A percentile compares a stretch with the other conserved stretches of the same genome.
These are phyloP conservation scores for Bombus pascuorum DNA, from an alignment of 1,140 invertebrate species.

Conservation along the genomic window DNA sequence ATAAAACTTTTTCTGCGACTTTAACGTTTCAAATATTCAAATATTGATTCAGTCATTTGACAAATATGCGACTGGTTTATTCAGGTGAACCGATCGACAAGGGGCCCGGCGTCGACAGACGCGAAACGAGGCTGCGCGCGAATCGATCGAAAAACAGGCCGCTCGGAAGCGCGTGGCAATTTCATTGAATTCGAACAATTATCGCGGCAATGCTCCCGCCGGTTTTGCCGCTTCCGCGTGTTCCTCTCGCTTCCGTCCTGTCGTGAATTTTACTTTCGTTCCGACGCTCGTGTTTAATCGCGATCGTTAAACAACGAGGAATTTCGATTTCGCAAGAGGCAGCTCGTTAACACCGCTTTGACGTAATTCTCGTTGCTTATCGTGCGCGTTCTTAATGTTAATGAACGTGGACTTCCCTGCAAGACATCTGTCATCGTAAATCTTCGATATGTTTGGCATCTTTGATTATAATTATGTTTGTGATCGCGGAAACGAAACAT, in stretches of 20 bases:
- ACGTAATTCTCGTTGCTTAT: neutral
- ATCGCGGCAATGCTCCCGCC: constrained; percentile 15
- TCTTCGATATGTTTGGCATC: neutral
- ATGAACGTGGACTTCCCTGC: neutral
- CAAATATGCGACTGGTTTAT: constrained; percentile 55
- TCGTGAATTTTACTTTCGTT: constrained; percentile 28
- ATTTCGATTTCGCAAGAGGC: neutral
- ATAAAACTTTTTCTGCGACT: constrained; percentile 50
- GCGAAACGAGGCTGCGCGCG: constrained; percentile 41
- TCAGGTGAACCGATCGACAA: constrained; percentile 54
- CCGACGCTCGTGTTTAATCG: neutral
- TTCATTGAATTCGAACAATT: constrained; percentile 50
- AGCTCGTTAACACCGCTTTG: neutral
- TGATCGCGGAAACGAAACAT: neutral
- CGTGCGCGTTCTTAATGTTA: neutral
- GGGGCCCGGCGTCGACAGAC: constrained; percentile 27
- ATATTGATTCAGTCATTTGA: constrained; percentile 55
- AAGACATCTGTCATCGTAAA: neutral
- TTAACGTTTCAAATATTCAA: neutral
- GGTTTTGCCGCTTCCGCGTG: constrained; percentile 1
- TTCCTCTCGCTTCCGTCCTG: neutral
- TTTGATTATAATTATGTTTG: neutral
- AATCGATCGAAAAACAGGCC: constrained; percentile 49
- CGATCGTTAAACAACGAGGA: neutral
- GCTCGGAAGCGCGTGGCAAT: constrained; percentile 37